Percentiles rank a stretch among this genome's conserved stretches.
Evolutionary conservation across 2,797 vertebrate genomes (phyloP).

Genomic region (Cyprinodon diabolis): DNA sequence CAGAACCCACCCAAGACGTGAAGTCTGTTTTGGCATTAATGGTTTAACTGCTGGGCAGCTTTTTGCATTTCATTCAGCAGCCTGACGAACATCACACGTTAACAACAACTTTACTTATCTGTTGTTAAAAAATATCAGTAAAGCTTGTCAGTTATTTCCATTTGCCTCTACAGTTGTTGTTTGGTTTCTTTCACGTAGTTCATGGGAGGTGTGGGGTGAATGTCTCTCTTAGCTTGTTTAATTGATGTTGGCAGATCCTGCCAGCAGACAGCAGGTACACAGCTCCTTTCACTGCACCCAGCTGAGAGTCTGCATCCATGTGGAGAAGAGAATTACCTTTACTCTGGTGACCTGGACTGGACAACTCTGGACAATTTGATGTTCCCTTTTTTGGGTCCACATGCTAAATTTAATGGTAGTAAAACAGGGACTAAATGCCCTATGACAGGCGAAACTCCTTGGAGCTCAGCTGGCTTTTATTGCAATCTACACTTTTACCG

Average conservation of each 20-base stretch:
- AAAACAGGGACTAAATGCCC: not conserved
- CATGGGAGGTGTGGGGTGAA: slow-evolving; percentile 51
- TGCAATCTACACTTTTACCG: too few species aligned
- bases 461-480: too few species aligned
- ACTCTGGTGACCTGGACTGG: slow-evolving; percentile 72
- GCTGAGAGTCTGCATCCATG: slow-evolving; percentile 79
- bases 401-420: slow-evolving; percentile 14
- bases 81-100: slow-evolving; percentile 10
- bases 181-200: slow-evolving; percentile 57
- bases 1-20: too few species aligned
- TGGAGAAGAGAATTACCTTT: slow-evolving; percentile 80
- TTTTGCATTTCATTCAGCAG: too few species aligned
- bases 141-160: slow-evolving; percentile 46
- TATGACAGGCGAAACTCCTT: too few species aligned
- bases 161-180: slow-evolving; percentile 53
- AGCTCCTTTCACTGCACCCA: slow-evolving; percentile 73
- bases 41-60: too few species aligned
- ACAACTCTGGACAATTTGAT: slow-evolving; percentile 79
- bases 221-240: slow-evolving; percentile 80
- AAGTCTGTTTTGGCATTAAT: too few species aligned
- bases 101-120: slow-evolving; percentile 59
- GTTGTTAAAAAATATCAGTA: slow-evolving; percentile 53
- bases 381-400: not conserved
- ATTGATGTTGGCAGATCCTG: slow-evolving; percentile 84
- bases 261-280: slow-evolving; percentile 77